phyloP scores from a whole-genome alignment of 1,140 invertebrate genomes.

The Papilio polyxenes region DNA sequence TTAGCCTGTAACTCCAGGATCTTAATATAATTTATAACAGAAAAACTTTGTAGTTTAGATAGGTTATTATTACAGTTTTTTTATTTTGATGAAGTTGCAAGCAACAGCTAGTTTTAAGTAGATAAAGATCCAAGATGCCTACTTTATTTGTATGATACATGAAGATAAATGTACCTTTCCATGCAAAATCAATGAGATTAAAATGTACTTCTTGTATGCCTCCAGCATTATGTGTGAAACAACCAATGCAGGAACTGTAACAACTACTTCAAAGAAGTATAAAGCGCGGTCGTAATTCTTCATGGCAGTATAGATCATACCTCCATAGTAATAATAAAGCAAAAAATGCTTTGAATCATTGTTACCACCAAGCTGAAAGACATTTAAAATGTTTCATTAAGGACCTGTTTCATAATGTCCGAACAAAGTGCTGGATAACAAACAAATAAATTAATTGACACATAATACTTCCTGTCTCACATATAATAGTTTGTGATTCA shows the following conservation, averaged over 20 bases:
- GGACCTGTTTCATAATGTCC: too few species aligned
- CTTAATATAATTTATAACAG: too few species aligned
- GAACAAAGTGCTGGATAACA: too few species aligned
- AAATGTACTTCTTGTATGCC: constrained; percentile 97
- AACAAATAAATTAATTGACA: too few species aligned
- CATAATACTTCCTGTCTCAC: too few species aligned
- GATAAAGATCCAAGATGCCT: neutral
- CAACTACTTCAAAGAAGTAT: constrained; percentile 97
- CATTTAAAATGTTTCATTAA: neutral
- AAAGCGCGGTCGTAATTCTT: constrained; percentile 96
- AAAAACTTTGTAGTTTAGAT: too few species aligned
- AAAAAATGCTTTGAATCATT: constrained; percentile 97
- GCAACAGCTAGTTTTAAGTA: too few species aligned
- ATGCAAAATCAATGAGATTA: constrained; percentile 94
- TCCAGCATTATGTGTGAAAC: constrained; percentile 98
- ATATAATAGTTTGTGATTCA: too few species aligned
- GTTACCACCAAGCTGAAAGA: constrained; percentile 84
- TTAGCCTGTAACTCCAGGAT: too few species aligned
- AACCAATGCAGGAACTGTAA: constrained; percentile 95
- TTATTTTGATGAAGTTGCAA: too few species aligned
- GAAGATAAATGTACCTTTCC: constrained; percentile 85
- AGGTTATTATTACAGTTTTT: too few species aligned
- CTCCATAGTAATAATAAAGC: constrained; percentile 98
- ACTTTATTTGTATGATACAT: too few species aligned
- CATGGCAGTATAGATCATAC: constrained; percentile 96